phyloP scores from a whole-genome alignment of 2,797 vertebrate species.

The Crypturellus tataupa region DNA sequence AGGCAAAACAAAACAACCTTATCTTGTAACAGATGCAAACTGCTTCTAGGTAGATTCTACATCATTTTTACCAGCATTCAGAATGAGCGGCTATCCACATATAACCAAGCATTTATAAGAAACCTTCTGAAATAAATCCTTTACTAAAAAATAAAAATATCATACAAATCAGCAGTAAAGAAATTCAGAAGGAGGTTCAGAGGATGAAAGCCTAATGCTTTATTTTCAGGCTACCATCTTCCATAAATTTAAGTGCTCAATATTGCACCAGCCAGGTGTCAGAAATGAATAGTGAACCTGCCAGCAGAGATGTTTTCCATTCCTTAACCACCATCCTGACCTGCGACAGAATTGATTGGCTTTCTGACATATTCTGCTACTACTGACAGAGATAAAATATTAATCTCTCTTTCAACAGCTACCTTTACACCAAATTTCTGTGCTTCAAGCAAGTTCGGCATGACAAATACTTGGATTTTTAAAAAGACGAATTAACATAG shows the following conservation, averaged over 20 bases:
- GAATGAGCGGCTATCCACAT: slow-evolving; percentile 6
- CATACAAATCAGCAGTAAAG: slow-evolving; percentile 52
- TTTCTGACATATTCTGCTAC: slow-evolving; percentile 71
- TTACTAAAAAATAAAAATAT: slow-evolving; percentile 58
- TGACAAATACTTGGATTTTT: slow-evolving; percentile 50
- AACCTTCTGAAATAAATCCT: slow-evolving; percentile 52
- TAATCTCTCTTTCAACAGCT: slow-evolving; percentile 58
- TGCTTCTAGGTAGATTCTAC: not conserved
- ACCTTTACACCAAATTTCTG: slow-evolving; percentile 28
- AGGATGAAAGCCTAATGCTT: slow-evolving; percentile 76
- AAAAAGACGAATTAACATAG: slow-evolving; percentile 20
- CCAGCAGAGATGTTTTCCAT: slow-evolving; percentile 80
- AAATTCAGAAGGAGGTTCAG: slow-evolving; percentile 55
- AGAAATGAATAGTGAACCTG: slow-evolving; percentile 80
- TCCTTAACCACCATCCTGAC: slow-evolving; percentile 76
- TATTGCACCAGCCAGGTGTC: slow-evolving; percentile 75
- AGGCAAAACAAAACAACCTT: not conserved
- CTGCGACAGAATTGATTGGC: slow-evolving; percentile 76
- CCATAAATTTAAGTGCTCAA: slow-evolving; percentile 82
- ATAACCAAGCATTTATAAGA: slow-evolving; percentile 45
- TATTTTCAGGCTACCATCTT: slow-evolving; percentile 78
- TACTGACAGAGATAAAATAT: slow-evolving; percentile 53
- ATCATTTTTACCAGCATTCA: slow-evolving; percentile 30
- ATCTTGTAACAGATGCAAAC: slow-evolving; percentile 22
- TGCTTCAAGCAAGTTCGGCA: slow-evolving; percentile 26